A percentile compares a stretch with the other conserved stretches of the same genome.
Conservation (phyloP, 2,797 vertebrate genomes). For the Catostomus latipinnis region DNA sequence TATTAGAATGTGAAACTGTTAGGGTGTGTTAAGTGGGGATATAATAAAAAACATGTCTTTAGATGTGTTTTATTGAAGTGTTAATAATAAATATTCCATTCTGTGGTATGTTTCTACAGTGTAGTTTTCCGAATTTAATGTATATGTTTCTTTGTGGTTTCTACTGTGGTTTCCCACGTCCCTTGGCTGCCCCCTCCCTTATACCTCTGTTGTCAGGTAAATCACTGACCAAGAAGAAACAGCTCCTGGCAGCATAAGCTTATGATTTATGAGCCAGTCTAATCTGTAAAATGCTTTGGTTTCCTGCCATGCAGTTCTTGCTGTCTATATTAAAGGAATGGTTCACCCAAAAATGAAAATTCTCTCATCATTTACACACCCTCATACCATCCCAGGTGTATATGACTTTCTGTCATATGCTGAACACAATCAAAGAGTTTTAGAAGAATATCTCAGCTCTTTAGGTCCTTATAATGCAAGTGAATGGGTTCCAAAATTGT, state of each 20-base stretch:
- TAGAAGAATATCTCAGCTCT: too few relatives aligned
- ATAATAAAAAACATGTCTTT: background rate
- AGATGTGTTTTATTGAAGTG: background rate
- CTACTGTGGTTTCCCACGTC: slow-evolving; percentile 59
- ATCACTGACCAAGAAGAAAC: slow-evolving; percentile 60
- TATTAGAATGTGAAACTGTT: background rate
- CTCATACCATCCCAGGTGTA: too few relatives aligned
- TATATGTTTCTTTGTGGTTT: slow-evolving; percentile 13
- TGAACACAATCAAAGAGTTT: too few relatives aligned
- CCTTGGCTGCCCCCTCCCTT: slow-evolving; percentile 62
- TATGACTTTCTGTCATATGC: too few relatives aligned
- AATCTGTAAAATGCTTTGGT: slow-evolving; percentile 54
- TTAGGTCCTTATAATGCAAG: too few relatives aligned
- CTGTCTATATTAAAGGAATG: background rate
- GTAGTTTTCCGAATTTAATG: background rate
- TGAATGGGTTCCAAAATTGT: too few relatives aligned
- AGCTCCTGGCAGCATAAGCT: slow-evolving; percentile 52
- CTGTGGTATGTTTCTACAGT: too few relatives aligned
- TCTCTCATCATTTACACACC: too few relatives aligned
- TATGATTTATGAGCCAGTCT: slow-evolving; percentile 49
- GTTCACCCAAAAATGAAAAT: too few relatives aligned
- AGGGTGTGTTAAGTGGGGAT: too few relatives aligned
- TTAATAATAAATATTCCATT: background rate
- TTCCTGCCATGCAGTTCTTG: slow-evolving; percentile 46
- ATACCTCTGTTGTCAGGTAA: slow-evolving; percentile 70